Percentiles rank a stretch among this genome's conserved stretches.
Conservation (phyloP, 2,113 vertebrate genomes). For the Bombycilla garrulus region DNA sequence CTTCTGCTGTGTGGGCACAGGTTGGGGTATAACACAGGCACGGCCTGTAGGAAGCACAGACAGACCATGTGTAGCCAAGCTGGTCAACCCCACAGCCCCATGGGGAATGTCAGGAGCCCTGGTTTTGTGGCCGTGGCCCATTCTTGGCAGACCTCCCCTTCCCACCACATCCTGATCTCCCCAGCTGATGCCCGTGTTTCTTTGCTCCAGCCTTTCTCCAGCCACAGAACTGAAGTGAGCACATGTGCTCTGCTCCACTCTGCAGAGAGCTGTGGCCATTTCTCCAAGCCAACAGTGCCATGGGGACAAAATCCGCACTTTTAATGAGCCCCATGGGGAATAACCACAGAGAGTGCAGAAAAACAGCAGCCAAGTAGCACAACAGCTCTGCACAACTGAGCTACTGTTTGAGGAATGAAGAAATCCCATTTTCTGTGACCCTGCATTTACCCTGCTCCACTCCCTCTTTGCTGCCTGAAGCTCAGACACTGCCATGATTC, state of each 20-base stretch:
- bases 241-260: not conserved
- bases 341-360: not conserved
- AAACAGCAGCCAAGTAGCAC: not conserved
- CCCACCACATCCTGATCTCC: not conserved
- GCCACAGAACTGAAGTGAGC: not conserved
- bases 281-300: not conserved
- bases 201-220: not conserved
- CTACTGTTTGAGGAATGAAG: not conserved
- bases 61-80: not conserved
- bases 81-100: not conserved
- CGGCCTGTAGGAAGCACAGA: not conserved
- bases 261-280: not conserved
- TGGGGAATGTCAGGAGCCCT: not conserved
- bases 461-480: not conserved
- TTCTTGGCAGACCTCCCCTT: not conserved
- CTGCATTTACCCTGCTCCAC: not conserved
- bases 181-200: not conserved
- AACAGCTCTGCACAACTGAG: not conserved
- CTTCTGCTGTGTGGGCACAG: not conserved
- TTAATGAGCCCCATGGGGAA: not conserved
- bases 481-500: not conserved
- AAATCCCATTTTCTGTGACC: not conserved
- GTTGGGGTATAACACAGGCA: not conserved
- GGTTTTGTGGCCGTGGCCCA: not conserved
- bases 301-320: not conserved